Evolutionary conservation across 2,113 vertebrate species (phyloP).

Genomic region (Perca schrenkii): DNA sequence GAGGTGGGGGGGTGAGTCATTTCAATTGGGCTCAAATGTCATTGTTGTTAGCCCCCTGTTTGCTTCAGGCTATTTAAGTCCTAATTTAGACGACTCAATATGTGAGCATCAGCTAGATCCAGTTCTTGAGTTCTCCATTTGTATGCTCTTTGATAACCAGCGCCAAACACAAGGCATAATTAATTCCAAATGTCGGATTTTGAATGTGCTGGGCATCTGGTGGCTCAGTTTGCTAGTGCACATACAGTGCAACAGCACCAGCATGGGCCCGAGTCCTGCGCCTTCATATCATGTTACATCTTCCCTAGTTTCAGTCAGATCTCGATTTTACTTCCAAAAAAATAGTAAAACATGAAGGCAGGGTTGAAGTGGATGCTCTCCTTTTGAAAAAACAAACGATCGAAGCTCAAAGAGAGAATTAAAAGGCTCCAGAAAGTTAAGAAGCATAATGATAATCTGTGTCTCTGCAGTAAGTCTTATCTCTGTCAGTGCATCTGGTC

Average conservation of each 20-base stretch:
- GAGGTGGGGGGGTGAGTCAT: slow-evolving; percentile 68
- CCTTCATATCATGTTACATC: slow-evolving; percentile 17
- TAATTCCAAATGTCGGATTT: slow-evolving; percentile 53
- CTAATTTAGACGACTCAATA: slow-evolving; percentile 57
- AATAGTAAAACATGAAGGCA: slow-evolving; percentile 1
- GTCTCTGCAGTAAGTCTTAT: slow-evolving; percentile 63
- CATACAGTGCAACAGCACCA: slow-evolving; percentile 51
- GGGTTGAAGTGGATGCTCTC: slow-evolving; percentile 21
- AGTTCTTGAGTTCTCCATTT: slow-evolving; percentile 50
- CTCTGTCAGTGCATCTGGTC: slow-evolving; percentile 61
- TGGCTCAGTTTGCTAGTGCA: slow-evolving; percentile 62
- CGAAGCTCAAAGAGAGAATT: slow-evolving; percentile 5
- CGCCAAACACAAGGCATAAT: slow-evolving; percentile 50
- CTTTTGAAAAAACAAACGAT: slow-evolving; percentile 2
- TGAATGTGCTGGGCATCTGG: slow-evolving; percentile 62
- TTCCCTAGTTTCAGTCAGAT: neutral
- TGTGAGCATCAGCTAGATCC: slow-evolving; percentile 41
- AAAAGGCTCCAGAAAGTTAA: slow-evolving; percentile 34
- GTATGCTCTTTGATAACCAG: slow-evolving; percentile 47
- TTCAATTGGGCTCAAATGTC: slow-evolving; percentile 67
- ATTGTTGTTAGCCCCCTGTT: slow-evolving; percentile 49
- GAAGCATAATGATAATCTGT: slow-evolving; percentile 49
- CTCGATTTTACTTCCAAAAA: slow-evolving; percentile 7
- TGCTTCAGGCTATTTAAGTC: slow-evolving; percentile 47
- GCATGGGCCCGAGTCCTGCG: slow-evolving; percentile 43